Evolutionary conservation across 2,888 invertebrate genomes (phyloP), one percentile per base, ranked within the genome.

Genomic region (Oxycera nigricornis): DNA sequence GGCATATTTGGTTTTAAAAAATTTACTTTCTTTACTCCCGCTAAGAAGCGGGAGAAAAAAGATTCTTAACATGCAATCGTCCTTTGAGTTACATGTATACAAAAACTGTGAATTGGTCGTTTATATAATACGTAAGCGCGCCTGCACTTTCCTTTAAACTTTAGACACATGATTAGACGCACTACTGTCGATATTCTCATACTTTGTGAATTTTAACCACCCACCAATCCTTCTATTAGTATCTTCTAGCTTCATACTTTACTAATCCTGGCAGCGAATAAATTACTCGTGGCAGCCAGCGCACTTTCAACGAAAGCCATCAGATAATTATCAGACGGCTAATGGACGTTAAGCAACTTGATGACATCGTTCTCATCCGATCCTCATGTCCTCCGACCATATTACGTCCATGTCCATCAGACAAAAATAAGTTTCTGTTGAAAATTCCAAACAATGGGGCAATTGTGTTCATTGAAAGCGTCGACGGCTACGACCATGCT

Each of bases 321-420:
- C 70, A 70, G 70, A 70, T 55, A 70, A 70, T 70, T 70, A 52
- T 70, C 70, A 70, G 31, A 35, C 24, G 17, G 70, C 70, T 70
- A 70, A 70, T 70, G 70, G 70, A 52, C 70, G 55, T 52, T 9
- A 70, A 28, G 70, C 52, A 65, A 65, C 35, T 30, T 65, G 65
- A 65, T 65, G 65, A 65, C 65, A 65, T 65, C 41, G 65, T 41
- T 65, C 17, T 26, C 24, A 55, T 52, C 70, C 30, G 9, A n/a
- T 52, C 31, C 3, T 70, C 11, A 9, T 41, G 17, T 11, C 22
- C 17, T 26, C 1, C 26, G 30, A 14, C 67, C 24, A 39, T 4
- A 55, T 31, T 11, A 2, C 59, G 26, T 11, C 31, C 31, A 30
- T 62, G 62, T 62, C 31, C 62, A 62, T 59, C 41, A 61, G 61